Base-by-base conservation (phyloP, 2,113 vertebrate species). In the Brachirus orientalis region DNA sequence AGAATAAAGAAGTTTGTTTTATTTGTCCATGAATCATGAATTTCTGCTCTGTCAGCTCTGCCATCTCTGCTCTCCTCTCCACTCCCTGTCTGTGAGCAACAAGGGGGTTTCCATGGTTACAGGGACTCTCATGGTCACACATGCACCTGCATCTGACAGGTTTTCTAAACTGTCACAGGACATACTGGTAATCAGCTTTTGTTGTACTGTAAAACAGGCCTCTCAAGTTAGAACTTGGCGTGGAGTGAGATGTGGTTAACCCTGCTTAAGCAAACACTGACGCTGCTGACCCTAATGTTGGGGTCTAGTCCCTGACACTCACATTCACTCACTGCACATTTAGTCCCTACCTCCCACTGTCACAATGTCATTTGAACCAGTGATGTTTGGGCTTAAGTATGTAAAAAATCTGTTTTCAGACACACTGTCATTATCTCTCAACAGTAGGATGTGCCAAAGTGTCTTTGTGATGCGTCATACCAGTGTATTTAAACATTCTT, bases 101-200 rank as follows among this genome's bases (percentile, higher is more conserved):
- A 19, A 67, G 41, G 40, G 66, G 19, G 79, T 82, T 74, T 59
- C 85, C 36, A 76, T 89, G 80, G 87, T 84, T 73, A 84, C 78
- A 16, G 45, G 41, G 51, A 68, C 54, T 77, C 51, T 76, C 58
- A 48, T 8, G 12, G 58, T 11, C 40, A 13, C 38, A 40, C 3
- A 37, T 61, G 64, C 57, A 56, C 45, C 60, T 70, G 47, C 20
- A 36, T 40, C 55, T 71, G 46, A 22, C 43, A 13, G 11, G 6
- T 67, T 66, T 65, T 58, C 19, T 53, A 14, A 76, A 64, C 20
- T 6, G 36, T 22, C 54, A 53, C n/a, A 17, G 22, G 60, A 48
- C 13, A 40, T 38, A 63, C 69, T 20, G 18, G 11, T 46, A 40
- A 72, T 45, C 17, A 18, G 18, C 28, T 52, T 33, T 38, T 13